A percentile compares a stretch with the other conserved stretches of the same genome.
Evolutionary conservation across 37 sponge, comb jelly and placozoan species (phyloP).

Genomic region (Ianthella basta): DNA sequence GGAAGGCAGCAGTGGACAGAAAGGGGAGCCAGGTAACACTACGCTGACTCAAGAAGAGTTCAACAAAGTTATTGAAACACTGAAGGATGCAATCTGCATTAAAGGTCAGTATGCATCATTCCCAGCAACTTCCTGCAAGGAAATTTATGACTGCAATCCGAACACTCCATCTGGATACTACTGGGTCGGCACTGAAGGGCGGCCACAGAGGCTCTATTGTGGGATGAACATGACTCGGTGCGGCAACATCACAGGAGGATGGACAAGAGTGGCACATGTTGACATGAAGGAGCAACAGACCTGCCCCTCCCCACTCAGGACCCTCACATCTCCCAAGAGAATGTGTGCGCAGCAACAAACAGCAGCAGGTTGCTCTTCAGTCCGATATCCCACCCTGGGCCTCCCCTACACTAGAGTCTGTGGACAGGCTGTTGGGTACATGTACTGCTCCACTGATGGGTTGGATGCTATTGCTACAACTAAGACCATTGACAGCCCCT

Average conservation of each 20-base stretch:
- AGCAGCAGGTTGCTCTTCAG: constrained; percentile 6
- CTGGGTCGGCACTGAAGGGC: background rate
- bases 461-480: background rate
- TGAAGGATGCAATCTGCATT: too few relatives aligned
- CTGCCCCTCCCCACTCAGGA: constrained; percentile 10
- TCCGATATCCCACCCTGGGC: background rate
- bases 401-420: constrained; percentile 12
- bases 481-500: background rate
- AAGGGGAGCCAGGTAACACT: too few relatives aligned
- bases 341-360: constrained; percentile 3
- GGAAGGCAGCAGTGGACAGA: too few relatives aligned
- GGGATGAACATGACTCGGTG: constrained; percentile 1
- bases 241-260: constrained; percentile 25
- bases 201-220: background rate
- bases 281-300: constrained; percentile 5
- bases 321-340: constrained; percentile 1
- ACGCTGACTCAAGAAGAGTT: too few relatives aligned
- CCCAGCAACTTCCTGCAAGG: constrained; percentile 13
- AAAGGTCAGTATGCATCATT: too few relatives aligned
- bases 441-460: background rate
- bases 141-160: background rate
- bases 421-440: constrained; percentile 17
- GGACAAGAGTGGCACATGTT: constrained; percentile 10
- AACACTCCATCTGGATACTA: constrained; percentile 18
- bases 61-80: too few relatives aligned